A percentile compares a stretch with the other conserved stretches of the same genome.
These are phyloP conservation scores for Anhinga anhinga DNA, from an alignment of 2,113 vertebrate genomes.

Conservation along the genomic window DNA sequence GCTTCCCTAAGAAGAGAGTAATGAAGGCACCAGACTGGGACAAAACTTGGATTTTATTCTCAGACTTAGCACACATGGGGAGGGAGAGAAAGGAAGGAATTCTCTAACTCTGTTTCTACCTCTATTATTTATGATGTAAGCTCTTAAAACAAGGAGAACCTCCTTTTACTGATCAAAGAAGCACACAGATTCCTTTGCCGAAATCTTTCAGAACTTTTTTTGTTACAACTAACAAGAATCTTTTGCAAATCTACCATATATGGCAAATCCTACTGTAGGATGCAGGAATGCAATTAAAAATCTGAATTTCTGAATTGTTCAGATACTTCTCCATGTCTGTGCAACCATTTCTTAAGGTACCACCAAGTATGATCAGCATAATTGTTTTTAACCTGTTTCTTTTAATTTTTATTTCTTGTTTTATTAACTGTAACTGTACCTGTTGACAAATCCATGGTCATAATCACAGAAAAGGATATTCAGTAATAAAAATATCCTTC, in stretches of 20 bases:
- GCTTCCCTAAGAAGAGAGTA: not conserved
- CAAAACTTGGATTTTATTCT: not conserved
- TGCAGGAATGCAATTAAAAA: not conserved
- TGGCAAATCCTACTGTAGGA: not conserved
- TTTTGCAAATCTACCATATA: not conserved
- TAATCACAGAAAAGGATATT: not conserved
- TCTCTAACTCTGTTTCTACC: not conserved
- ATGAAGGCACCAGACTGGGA: not conserved
- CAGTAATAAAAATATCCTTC: not conserved
- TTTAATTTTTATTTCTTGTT: not conserved
- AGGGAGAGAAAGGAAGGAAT: not conserved
- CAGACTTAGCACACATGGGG: not conserved
- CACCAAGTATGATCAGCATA: not conserved
- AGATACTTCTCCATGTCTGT: not conserved
- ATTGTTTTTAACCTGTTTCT: not conserved
- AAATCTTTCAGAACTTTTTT: not conserved
- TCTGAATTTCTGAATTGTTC: not conserved
- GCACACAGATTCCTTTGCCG: not conserved
- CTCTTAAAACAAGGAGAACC: not conserved
- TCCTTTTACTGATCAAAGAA: not conserved
- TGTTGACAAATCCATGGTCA: not conserved
- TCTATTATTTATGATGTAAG: not conserved
- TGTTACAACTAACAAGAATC: not conserved
- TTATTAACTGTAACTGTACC: not conserved
- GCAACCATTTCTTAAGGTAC: not conserved